These are phyloP conservation scores for Menidia beryllina DNA, from an alignment of 2,113 vertebrate species.

Conservation along the genomic window DNA sequence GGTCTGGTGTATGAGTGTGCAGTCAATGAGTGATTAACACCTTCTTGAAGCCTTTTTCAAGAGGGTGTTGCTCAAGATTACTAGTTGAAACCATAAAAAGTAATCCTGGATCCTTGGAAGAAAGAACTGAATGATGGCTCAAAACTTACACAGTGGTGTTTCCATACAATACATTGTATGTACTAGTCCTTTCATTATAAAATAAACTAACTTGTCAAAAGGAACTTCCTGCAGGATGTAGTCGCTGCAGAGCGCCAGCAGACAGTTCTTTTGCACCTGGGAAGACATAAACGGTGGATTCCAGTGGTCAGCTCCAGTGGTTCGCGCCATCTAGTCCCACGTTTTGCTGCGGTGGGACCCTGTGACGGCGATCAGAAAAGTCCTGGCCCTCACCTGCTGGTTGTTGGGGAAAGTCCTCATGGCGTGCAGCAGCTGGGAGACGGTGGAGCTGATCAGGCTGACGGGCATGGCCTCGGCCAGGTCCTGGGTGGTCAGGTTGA, in stretches of 20 bases:
- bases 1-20: too few species aligned
- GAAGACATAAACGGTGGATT: conserved; percentile 31
- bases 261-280: conserved; percentile 95
- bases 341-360: too few species aligned
- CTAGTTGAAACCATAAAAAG: too few species aligned
- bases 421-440: conserved; percentile 87
- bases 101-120: too few species aligned
- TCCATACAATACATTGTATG: neutral
- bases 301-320: neutral
- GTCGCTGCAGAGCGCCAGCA: conserved; percentile 93
- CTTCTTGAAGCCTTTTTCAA: too few species aligned
- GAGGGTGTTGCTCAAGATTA: too few species aligned
- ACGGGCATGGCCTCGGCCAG: conserved; percentile 88
- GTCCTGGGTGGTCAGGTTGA: conserved; percentile 92
- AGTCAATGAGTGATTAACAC: too few species aligned
- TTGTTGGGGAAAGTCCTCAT: conserved; percentile 94
- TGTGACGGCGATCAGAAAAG: too few species aligned
- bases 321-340: too few species aligned
- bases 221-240: conserved; percentile 93
- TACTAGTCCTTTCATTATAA: conserved; percentile 25
- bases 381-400: conserved; percentile 75
- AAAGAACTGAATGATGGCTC: too few species aligned
- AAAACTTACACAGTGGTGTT: too few species aligned
- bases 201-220: conserved; percentile 88
- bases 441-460: conserved; percentile 86